phyloP scores from a whole-genome alignment of 1,140 invertebrate species.

The Ceratosolen solmsi region DNA sequence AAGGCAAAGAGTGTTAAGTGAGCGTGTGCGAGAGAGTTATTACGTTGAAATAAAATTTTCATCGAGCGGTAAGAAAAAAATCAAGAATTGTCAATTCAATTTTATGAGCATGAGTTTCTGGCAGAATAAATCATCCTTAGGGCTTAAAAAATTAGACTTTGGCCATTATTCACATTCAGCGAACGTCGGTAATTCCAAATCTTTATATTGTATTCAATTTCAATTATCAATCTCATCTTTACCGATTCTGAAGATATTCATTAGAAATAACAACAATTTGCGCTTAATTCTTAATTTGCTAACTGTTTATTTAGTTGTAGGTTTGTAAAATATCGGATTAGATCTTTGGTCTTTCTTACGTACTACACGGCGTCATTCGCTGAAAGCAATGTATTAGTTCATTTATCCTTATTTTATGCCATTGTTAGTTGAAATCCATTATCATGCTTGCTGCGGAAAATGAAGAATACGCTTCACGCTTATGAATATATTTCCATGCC shows the following conservation, averaged over 20 bases:
- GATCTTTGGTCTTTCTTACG: conserved; percentile 44
- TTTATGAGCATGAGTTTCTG: conserved; percentile 27
- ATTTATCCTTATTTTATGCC: conserved; percentile 13
- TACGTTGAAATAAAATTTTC: neutral
- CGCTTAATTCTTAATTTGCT: conserved; percentile 20
- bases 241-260: neutral
- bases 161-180: conserved; percentile 31
- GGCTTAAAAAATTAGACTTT: conserved; percentile 42
- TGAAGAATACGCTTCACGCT: conserved; percentile 34
- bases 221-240: neutral
- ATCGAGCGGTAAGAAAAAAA: too few species aligned
- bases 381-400: conserved; percentile 43
- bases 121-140: conserved; percentile 33
- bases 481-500: conserved; percentile 39
- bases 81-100: too few species aligned
- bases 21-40: neutral
- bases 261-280: conserved; percentile 2
- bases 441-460: conserved; percentile 48
- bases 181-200: conserved; percentile 15
- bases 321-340: conserved; percentile 35
- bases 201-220: neutral
- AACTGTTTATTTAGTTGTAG: conserved; percentile 10
- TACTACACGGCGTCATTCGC: conserved; percentile 32
- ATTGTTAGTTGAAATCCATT: conserved; percentile 40
- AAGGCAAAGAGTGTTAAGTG: neutral